Evolutionary conservation across 2,113 vertebrate species (phyloP).

Genomic region (Gopherus flavomarginatus): DNA sequence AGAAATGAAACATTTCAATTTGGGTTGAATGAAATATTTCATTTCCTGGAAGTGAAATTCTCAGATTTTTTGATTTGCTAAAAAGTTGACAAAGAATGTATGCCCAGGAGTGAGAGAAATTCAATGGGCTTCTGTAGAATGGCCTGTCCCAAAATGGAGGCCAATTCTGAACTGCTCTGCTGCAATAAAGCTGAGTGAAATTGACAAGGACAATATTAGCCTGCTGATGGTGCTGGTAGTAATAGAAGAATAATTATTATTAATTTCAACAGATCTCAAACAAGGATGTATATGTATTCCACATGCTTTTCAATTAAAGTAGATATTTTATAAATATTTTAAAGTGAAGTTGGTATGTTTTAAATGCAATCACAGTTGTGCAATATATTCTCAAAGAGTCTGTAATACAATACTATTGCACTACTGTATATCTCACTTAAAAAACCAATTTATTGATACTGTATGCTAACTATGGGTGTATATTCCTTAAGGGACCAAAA

Average conservation of each 20-base stretch:
- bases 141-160: not conserved
- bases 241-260: not conserved
- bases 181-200: not conserved
- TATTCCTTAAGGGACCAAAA: not conserved
- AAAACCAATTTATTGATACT: not conserved
- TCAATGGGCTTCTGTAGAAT: not conserved
- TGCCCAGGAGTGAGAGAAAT: constrained; percentile 2
- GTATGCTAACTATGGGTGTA: not conserved
- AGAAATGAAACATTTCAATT: no score
- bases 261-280: not conserved
- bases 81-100: not conserved
- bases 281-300: not conserved
- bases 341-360: not conserved
- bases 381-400: not conserved
- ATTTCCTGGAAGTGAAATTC: no score
- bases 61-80: not conserved
- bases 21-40: no score
- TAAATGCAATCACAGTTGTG: not conserved
- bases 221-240: not conserved
- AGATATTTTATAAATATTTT: not conserved
- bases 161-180: not conserved
- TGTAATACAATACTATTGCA: not conserved
- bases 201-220: not conserved
- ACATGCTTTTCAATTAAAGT: not conserved
- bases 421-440: not conserved